Percentiles rank a stretch among this genome's conserved stretches.
phyloP scores from a whole-genome alignment of 2,888 invertebrate species.

The Scaptomyza reducta region DNA sequence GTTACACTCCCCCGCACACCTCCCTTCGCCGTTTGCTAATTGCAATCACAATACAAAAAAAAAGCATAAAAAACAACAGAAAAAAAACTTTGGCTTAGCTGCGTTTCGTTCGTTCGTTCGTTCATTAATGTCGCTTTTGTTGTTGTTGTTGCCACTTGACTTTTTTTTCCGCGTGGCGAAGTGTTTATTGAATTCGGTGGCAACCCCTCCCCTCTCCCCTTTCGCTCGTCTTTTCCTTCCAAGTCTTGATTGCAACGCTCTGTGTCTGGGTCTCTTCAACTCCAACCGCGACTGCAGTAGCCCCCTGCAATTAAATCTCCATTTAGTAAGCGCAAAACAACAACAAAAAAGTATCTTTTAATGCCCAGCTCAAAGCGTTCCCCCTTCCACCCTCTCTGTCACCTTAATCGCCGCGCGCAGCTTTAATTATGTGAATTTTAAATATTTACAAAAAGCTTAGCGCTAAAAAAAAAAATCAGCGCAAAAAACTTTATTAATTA shows the following conservation, averaged over 20 bases:
- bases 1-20: background rate
- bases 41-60: constrained; percentile 59
- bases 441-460: constrained; percentile 78
- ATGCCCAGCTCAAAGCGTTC: constrained; percentile 36
- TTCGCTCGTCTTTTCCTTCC: background rate
- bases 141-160: constrained; percentile 66
- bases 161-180: constrained; percentile 66
- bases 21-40: constrained; percentile 54
- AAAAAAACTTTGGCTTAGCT: constrained; percentile 35
- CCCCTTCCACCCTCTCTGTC: background rate
- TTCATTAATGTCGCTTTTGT: constrained; percentile 61
- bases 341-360: constrained; percentile 66
- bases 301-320: constrained; percentile 81
- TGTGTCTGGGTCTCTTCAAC: constrained; percentile 38
- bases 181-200: constrained; percentile 81
- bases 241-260: constrained; percentile 62
- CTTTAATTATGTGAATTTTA: constrained; percentile 81
- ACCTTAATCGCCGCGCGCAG: constrained; percentile 68
- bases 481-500: constrained; percentile 79
- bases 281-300: constrained; percentile 35
- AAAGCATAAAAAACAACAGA: constrained; percentile 12
- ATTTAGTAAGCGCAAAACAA: constrained; percentile 60
- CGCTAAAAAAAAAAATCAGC: constrained; percentile 63
- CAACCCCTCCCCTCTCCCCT: constrained; percentile 8
- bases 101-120: constrained; percentile 32